These are phyloP conservation scores for Lissonota sp. DNA, from an alignment of 2,888 invertebrate species.

Conservation along the genomic window DNA sequence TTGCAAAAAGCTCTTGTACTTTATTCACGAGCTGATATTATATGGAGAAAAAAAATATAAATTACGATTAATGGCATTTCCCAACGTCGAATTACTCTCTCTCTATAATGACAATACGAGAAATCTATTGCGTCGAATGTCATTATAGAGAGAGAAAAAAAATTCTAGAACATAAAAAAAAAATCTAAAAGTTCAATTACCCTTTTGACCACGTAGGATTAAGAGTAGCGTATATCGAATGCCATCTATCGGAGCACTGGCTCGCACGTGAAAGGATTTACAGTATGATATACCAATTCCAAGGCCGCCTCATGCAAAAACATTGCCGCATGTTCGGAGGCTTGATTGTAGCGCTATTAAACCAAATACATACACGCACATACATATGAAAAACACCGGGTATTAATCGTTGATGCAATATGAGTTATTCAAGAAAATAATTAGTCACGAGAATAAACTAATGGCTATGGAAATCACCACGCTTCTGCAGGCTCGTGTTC, in stretches of 20 bases:
- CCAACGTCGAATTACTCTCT: no score
- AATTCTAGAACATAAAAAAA: no score
- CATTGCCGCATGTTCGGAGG: not conserved
- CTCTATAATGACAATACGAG: no score
- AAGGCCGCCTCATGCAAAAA: conserved; percentile 42
- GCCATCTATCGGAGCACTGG: conserved; percentile 5
- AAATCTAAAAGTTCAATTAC: no score
- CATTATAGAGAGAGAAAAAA: no score
- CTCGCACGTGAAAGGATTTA: conserved; percentile 42
- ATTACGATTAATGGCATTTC: no score
- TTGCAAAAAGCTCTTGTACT: not conserved
- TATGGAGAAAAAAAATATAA: no score
- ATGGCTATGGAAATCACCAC: conserved; percentile 21
- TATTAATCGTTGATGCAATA: conserved; percentile 57
- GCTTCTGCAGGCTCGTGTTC: not conserved
- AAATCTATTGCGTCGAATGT: no score
- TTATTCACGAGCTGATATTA: no score
- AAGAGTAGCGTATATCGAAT: no score
- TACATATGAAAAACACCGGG: conserved; percentile 4
- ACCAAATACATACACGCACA: not conserved
- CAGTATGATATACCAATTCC: conserved; percentile 17
- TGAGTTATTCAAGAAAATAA: conserved; percentile 21
- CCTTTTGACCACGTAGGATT: no score
- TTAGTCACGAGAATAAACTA: conserved; percentile 53
- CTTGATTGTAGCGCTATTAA: conserved; percentile 2